Evolutionary conservation across 2,888 invertebrate genomes (phyloP), one percentile per base, ranked within the genome.

Genomic region (Resseliella maxima): DNA sequence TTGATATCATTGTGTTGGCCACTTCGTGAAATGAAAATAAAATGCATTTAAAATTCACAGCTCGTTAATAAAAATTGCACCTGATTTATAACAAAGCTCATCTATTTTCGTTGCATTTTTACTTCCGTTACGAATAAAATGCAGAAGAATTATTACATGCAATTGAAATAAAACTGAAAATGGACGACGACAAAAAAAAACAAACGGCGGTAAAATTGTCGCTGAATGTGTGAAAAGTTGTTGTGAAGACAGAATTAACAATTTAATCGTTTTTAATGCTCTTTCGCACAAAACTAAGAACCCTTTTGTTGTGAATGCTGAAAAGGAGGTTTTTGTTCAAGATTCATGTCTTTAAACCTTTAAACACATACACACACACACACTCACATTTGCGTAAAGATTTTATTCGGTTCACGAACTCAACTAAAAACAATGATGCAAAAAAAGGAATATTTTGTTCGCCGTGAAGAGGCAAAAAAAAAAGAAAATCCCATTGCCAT

Each of bases 231-330:
- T 72, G 31, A 72, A 72, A 31, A 35, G 72, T 31, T 31, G 31
- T 31, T 31, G 15, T 15, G 15, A 0, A n/a, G 72, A n/a, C n/a
- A n/a, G n/a, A n/a, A 72, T 72, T 72, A 72, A 72, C 72, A 72
- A 15, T 31, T 72, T 72, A 59, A 59, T 59, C 59, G 59, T 59
- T 59, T 59, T 59, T 59, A 72, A 72, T 72, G 35, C 72, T 31
- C 31, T 18, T 50, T 18, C 18, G 50, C 12, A 41, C 5, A 41
- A 41, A 41, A 5, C 41, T 41, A 8, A 41, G n/a, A n/a, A n/a
- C n/a, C n/a, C n/a, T n/a, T n/a, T n/a, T n/a, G n/a, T n/a, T n/a
- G n/a, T n/a, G n/a, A n/a, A n/a, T n/a, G n/a, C n/a, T n/a, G n/a
- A n/a, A n/a, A n/a, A n/a, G n/a, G n/a, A n/a, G n/a, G n/a, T n/a